Base-by-base conservation (phyloP, 1,140 invertebrate genomes). In the Hypsibius dujardini region DNA sequence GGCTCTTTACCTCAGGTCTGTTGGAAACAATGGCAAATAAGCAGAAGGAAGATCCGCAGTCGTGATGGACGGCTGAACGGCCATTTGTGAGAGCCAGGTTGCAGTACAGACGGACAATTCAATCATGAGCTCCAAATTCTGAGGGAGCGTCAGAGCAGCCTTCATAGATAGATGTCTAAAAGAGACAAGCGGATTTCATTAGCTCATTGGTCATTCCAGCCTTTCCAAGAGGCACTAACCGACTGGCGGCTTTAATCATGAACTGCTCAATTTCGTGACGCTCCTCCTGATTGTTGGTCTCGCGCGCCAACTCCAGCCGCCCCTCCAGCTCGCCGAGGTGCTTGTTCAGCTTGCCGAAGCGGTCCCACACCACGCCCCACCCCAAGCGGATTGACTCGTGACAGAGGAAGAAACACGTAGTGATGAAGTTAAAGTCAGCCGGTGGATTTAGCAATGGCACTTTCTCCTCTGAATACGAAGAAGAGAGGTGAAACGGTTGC, bases 341-440 rank as follows among this genome's bases (percentile, higher is more conserved):
- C 75, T 86, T 85, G 77, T 84, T 83, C 56, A 84, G 74, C 69
- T 80, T 72, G 59, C 67, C 45, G 56, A 46, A 71, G 47, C 60
- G 67, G 42, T 60, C 45, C 71, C 71, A 71, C 69, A 88, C 84
- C 28, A 90, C 87, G 67, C 87, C 83, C 75, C 89, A 87, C 47
- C 90, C 88, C 71, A 95, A 82, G 77, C 91, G 86, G 46, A 95
- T 82, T 70, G 88, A 86, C 75, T 87, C 86, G 76, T 96, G 92
- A 1, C 90, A 87, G 80, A 93, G 82, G 78, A 87, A 94, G 79
- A 95, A 95, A 76, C 88, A 88, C 77, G 94, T 89, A 0, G 89
- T 92, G 1, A 91, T 85, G 79, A 95, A 95, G 77, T 86, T 89
- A 73, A 79, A 83, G 46, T 73, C 73, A 0, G 85, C 82, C 46